Conservation (phyloP, 2,797 vertebrate species). For the Sebastes matsubarae region DNA sequence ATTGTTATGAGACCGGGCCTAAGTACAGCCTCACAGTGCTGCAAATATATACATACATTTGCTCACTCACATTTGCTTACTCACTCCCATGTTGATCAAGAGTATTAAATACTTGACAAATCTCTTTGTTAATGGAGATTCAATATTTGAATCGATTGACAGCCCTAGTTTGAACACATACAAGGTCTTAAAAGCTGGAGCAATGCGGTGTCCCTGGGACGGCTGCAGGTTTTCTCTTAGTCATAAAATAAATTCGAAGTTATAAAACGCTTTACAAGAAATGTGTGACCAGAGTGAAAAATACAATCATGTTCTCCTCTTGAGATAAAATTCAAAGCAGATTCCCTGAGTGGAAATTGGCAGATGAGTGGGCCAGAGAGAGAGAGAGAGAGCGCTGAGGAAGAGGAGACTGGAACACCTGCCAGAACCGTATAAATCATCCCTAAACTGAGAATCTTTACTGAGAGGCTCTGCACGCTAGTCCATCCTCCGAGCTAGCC, state of each 20-base stretch:
- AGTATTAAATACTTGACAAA: too few species aligned
- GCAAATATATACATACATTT: too few species aligned
- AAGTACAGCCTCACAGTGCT: too few species aligned
- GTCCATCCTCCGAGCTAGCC: constrained; percentile 12
- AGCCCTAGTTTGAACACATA: neutral
- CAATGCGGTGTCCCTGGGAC: neutral
- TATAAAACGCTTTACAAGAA: constrained; percentile 11
- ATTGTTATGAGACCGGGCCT: too few species aligned
- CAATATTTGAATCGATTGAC: too few species aligned
- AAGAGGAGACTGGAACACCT: constrained; percentile 12
- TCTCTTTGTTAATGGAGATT: too few species aligned
- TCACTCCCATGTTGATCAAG: too few species aligned
- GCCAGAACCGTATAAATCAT: constrained; percentile 27
- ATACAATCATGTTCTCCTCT: constrained; percentile 9
- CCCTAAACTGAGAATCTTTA: neutral
- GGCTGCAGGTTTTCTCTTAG: neutral
- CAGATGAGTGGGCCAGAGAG: neutral
- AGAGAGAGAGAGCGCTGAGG: neutral
- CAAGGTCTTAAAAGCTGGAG: neutral
- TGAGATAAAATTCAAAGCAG: constrained; percentile 32
- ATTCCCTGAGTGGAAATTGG: constrained; percentile 29
- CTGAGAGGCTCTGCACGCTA: neutral
- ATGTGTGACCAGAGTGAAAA: neutral
- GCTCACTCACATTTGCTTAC: too few species aligned
- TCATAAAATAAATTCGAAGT: constrained; percentile 13